These are phyloP conservation scores for Meghimatium bilineatum DNA, from an alignment of 2,888 invertebrate species.

Conservation along the genomic window DNA sequence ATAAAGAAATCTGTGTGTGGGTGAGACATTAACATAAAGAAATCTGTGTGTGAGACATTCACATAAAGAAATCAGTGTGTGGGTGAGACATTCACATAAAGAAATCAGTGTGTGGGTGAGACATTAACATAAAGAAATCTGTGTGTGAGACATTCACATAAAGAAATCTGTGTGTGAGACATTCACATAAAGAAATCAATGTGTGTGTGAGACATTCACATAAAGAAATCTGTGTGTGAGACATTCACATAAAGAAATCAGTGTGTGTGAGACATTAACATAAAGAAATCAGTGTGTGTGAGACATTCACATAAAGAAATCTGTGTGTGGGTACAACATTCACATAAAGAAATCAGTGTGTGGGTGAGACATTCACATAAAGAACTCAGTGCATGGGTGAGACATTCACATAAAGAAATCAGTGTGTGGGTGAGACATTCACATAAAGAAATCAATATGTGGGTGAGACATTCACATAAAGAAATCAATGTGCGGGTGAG, in stretches of 20 bases:
- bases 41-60: not conserved
- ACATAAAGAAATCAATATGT: not conserved
- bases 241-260: not conserved
- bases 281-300: not conserved
- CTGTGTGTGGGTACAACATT: not conserved
- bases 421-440: not conserved
- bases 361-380: not conserved
- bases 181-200: not conserved
- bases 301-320: not conserved
- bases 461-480: not conserved
- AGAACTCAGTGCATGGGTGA: not conserved
- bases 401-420: not conserved
- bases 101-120: not conserved
- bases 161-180: not conserved
- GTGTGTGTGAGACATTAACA: not conserved
- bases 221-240: not conserved
- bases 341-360: not conserved
- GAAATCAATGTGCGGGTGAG: not conserved
- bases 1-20: not conserved
- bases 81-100: not conserved
- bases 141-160: too few species aligned
- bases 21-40: not conserved
- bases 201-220: not conserved
- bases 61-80: not conserved
- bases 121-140: not conserved